Evolutionary conservation across 2,888 invertebrate species (phyloP).

Genomic region (Nebria salina): DNA sequence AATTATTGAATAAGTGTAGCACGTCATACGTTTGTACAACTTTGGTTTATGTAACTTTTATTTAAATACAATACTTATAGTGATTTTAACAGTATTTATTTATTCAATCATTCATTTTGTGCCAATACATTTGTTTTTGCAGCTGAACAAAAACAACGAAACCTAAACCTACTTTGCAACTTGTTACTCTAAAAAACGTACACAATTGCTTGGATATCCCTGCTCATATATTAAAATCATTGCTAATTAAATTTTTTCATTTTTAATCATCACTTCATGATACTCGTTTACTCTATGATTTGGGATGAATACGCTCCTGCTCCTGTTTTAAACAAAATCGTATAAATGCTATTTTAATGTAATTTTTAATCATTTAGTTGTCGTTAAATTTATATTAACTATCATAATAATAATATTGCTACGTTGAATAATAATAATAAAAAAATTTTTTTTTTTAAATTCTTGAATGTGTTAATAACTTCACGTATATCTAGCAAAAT

Average conservation of each 20-base stretch:
- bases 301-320: too few species aligned
- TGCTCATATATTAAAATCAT: not conserved
- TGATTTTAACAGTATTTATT: conserved; percentile 32
- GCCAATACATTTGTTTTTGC: not conserved
- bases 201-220: too few species aligned
- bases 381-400: too few species aligned
- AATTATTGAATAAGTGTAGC: conserved; percentile 47
- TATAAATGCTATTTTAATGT: too few species aligned
- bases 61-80: conserved; percentile 46
- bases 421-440: too few species aligned
- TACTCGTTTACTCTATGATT: not conserved
- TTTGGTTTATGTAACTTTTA: conserved; percentile 45
- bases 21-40: conserved; percentile 47
- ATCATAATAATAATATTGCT: too few species aligned
- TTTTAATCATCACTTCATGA: not conserved
- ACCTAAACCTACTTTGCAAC: too few species aligned
- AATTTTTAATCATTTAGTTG: too few species aligned
- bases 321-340: too few species aligned
- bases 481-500: not conserved
- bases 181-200: too few species aligned
- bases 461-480: not conserved
- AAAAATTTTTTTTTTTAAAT: too few species aligned
- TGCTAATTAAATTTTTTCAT: not conserved
- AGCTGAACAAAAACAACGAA: too few species aligned
- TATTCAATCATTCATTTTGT: not conserved